Percentiles rank a stretch among this genome's conserved stretches.
phyloP scores from a whole-genome alignment of 2,797 vertebrate species.

The Danio jaintianensis region DNA sequence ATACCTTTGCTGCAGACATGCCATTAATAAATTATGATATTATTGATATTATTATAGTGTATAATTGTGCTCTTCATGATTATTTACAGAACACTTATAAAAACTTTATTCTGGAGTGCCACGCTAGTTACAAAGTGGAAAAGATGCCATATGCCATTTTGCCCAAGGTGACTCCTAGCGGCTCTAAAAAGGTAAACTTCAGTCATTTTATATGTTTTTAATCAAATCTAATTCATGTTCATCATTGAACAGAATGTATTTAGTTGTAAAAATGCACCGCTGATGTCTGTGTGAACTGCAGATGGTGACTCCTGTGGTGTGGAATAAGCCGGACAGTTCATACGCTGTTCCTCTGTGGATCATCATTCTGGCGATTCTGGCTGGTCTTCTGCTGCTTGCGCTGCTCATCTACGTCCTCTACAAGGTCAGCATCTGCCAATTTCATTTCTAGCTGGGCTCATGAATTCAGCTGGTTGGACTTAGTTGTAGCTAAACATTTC shows the following conservation, averaged over 20 bases:
- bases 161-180: constrained; percentile 78
- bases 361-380: constrained; percentile 90
- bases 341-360: constrained; percentile 90
- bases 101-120: constrained; percentile 83
- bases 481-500: neutral
- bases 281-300: constrained; percentile 57
- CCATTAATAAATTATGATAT: neutral
- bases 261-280: neutral
- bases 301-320: constrained; percentile 86
- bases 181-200: constrained; percentile 81
- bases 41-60: neutral
- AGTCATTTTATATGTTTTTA: neutral
- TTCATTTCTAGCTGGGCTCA: neutral
- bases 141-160: constrained; percentile 88
- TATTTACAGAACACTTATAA: constrained; percentile 80
- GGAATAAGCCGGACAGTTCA: constrained; percentile 87
- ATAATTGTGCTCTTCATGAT: neutral
- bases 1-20: no score
- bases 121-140: constrained; percentile 81
- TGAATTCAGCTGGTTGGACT: neutral
- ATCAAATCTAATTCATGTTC: neutral
- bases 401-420: constrained; percentile 93
- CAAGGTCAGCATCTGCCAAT: constrained; percentile 80
- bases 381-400: constrained; percentile 89
- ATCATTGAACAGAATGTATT: neutral